Conservation (phyloP, 1,140 invertebrate species). For the Plodia interpunctella region DNA sequence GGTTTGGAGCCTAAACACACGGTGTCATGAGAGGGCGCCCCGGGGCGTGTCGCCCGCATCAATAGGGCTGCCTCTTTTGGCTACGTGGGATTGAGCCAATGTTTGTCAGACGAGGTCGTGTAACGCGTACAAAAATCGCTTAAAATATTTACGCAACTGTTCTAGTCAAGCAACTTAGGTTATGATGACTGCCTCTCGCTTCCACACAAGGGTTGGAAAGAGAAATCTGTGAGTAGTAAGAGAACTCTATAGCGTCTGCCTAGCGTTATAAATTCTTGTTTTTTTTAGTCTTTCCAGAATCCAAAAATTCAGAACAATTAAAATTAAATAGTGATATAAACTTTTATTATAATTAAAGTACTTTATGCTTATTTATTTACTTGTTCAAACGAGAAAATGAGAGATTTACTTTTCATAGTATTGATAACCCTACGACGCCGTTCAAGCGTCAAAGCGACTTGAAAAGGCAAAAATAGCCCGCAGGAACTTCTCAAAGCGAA, state of each 20-base stretch:
- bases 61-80: constrained; percentile 6
- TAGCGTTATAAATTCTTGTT: too few species aligned
- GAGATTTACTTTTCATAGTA: too few species aligned
- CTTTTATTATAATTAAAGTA: too few species aligned
- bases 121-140: background rate
- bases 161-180: background rate
- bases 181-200: too few species aligned
- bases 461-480: constrained; percentile 8
- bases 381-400: too few species aligned
- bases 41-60: background rate
- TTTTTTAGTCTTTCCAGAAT: too few species aligned
- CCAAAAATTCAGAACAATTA: too few species aligned
- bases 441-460: background rate
- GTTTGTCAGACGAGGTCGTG: constrained; percentile 5
- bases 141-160: background rate
- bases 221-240: too few species aligned
- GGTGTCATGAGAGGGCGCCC: constrained; percentile 4
- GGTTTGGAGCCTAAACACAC: constrained; percentile 10
- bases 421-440: constrained; percentile 1
- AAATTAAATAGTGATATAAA: too few species aligned
- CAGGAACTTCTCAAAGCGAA: constrained; percentile 5
- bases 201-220: too few species aligned
- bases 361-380: too few species aligned
- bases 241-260: too few species aligned
- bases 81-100: constrained; percentile 5